Base-by-base conservation (phyloP, 1,140 invertebrate species). In the Papilio helenus region DNA sequence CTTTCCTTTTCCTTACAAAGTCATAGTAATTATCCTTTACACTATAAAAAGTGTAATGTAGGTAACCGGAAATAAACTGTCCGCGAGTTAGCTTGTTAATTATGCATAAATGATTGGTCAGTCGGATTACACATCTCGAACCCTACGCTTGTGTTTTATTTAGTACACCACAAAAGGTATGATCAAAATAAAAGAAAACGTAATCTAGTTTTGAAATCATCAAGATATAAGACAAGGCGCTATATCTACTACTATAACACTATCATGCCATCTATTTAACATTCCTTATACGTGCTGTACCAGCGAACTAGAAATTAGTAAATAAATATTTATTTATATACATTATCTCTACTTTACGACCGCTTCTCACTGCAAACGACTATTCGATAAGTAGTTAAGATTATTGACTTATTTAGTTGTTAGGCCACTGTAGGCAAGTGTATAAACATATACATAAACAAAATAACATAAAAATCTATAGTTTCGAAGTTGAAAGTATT, bases 281-380 rank as follows among this genome's bases (percentile, higher is more conserved):
- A 77, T 65, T 20, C 51, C 58, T 77, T 65, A 65, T 8, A 77
- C 55, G n/a, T 61, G 76, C 76, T 77, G 76, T 77, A 42, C 12
- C 55, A 77, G 76, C 76, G 16, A 65, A 77, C 76, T 77, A 65
- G 55, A 77, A 65, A 39, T 77, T 61, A 61, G n/a, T 44, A 77
- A 34, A 65, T 77, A 55, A 20, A 77, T 77, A 77, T 77, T 77
- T 76, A 61, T 20, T 77, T 77, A 77, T 77, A 46, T 77, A 77
- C 76, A 77, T 42, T 77, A 77, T 14, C 42, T 65, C 76, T 77
- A 77, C 12, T 23, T 77, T 65, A 65, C 39, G 76, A 77, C 55
- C 76, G 76, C 55, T 77, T 77, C 76, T 77, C 76, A 65, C 51
- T 76, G 73, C 44, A 46, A 49, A 26, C 23, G n/a, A 26, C 7